phyloP scores from a whole-genome alignment of 2,888 invertebrate genomes.

The Apamea anceps region DNA sequence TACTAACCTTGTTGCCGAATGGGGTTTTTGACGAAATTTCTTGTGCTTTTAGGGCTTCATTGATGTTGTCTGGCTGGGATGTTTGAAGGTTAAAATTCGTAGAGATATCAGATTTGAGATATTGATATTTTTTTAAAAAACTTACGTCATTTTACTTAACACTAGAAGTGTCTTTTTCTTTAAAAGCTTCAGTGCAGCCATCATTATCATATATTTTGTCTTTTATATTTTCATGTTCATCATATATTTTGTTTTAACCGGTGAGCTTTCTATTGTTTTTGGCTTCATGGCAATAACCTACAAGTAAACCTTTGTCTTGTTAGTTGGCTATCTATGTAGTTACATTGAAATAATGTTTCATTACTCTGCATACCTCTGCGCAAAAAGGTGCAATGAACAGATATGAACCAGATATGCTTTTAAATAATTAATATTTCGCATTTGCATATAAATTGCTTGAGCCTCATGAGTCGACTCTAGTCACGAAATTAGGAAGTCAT shows the following conservation, averaged over 20 bases:
- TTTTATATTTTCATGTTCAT: background rate
- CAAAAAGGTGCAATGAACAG: conserved; percentile 46
- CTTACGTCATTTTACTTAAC: background rate
- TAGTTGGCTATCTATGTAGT: background rate
- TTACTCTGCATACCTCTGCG: conserved; percentile 4
- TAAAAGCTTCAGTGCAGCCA: background rate
- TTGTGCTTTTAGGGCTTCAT: background rate
- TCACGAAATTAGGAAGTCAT: conserved; percentile 65
- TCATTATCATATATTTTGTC: background rate
- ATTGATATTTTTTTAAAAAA: background rate
- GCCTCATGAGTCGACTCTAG: conserved; percentile 54
- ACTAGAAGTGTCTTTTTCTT: background rate
- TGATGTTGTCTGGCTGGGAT: background rate
- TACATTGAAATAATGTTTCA: conserved; percentile 14
- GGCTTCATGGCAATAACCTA: background rate
- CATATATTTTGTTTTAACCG: background rate
- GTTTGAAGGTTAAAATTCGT: background rate
- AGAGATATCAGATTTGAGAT: no score
- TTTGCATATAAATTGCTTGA: conserved; percentile 66
- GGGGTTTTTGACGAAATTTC: conserved; percentile 18
- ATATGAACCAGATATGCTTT: conserved; percentile 57
- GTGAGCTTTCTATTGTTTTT: background rate
- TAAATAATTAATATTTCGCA: conserved; percentile 62
- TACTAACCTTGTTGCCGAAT: conserved; percentile 14
- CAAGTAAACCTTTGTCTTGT: background rate